Percentiles rank a stretch among this genome's conserved stretches.
Evolutionary conservation across 2,113 vertebrate species (phyloP).

Genomic region (Jaculus jaculus): DNA sequence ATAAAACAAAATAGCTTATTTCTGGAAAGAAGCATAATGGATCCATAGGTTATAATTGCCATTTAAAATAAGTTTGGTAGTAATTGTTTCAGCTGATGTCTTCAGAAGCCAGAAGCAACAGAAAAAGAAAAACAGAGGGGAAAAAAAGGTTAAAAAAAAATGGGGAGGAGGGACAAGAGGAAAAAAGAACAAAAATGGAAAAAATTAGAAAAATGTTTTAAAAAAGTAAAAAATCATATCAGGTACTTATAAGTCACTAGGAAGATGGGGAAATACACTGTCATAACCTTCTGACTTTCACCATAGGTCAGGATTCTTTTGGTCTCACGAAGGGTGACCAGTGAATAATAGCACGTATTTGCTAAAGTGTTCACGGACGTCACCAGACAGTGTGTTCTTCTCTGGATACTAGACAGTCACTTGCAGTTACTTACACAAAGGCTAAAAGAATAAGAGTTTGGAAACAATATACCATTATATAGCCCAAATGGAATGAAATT

Average conservation of each 20-base stretch:
- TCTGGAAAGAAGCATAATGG: not conserved
- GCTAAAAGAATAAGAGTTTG: not conserved
- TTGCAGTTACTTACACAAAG: constrained; percentile 22
- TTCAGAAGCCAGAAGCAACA: not conserved
- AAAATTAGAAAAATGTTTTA: no score
- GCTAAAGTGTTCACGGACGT: not conserved
- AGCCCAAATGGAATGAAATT: constrained; percentile 18
- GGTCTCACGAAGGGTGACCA: not conserved
- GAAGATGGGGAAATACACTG: not conserved
- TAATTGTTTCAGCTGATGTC: not conserved
- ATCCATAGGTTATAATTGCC: not conserved
- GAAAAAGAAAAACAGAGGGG: not conserved
- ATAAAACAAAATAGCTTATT: not conserved
- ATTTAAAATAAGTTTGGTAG: not conserved
- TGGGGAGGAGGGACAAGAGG: no score
- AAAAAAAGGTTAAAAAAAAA: no score
- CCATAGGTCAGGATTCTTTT: not conserved
- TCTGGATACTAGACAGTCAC: not conserved
- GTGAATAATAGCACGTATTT: not conserved
- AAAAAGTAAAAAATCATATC: not conserved
- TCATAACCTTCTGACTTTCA: not conserved
- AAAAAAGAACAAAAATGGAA: no score
- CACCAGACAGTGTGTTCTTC: not conserved
- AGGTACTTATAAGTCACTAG: not conserved
- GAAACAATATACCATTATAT: not conserved